Percentiles rank a stretch among this genome's conserved stretches.
These are phyloP conservation scores for Pomatostomus ruficeps DNA, from an alignment of 2,113 vertebrate species.

Conservation along the genomic window DNA sequence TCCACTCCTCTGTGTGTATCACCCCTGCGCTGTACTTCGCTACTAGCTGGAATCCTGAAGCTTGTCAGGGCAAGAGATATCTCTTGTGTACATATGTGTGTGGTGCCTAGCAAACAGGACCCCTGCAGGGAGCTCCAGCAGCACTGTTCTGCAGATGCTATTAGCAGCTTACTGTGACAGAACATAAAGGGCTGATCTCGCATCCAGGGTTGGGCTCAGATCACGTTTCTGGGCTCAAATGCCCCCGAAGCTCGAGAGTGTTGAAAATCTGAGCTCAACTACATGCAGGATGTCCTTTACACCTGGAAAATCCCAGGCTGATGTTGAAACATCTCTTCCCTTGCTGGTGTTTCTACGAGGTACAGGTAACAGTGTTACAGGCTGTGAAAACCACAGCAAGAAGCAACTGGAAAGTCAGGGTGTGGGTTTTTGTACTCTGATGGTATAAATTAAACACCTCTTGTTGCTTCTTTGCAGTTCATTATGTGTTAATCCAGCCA, in stretches of 20 bases:
- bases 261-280: not conserved
- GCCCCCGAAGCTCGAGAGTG: not conserved
- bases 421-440: not conserved
- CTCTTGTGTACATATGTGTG: not conserved
- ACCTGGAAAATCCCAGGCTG: not conserved
- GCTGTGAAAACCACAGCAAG: not conserved
- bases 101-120: not conserved
- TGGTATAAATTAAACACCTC: not conserved
- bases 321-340: not conserved
- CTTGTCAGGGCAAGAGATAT: not conserved
- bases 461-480: not conserved
- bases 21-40: not conserved
- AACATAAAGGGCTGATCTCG: not conserved
- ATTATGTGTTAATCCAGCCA: not conserved
- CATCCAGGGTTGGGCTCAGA: not conserved
- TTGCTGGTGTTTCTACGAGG: not conserved
- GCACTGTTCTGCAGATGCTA: conserved; percentile 8
- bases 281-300: not conserved
- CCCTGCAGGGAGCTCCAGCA: not conserved
- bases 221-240: not conserved
- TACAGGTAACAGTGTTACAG: not conserved
- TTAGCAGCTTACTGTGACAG: not conserved
- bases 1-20: not conserved
- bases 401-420: not conserved
- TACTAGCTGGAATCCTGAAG: not conserved